A percentile compares a stretch with the other conserved stretches of the same genome.
phyloP scores from a whole-genome alignment of 2,113 vertebrate species.

The Lampris incognitus region DNA sequence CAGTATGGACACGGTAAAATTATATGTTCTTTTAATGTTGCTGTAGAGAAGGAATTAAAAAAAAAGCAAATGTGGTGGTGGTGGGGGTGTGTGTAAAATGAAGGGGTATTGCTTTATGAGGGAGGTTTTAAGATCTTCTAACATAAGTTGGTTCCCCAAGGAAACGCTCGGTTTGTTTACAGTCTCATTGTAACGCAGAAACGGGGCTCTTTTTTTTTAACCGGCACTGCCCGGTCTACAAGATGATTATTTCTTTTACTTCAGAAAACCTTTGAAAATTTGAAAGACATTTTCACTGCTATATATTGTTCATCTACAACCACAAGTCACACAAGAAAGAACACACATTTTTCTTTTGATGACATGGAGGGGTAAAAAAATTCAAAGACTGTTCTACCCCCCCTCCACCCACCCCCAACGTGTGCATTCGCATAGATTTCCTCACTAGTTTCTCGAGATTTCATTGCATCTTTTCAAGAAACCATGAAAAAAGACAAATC shows the following conservation, averaged over 20 bases:
- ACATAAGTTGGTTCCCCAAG: background rate
- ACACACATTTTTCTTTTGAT: background rate
- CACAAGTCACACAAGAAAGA: background rate
- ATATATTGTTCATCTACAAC: background rate
- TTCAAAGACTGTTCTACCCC: background rate
- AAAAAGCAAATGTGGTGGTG: background rate
- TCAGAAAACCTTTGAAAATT: slow-evolving; percentile 5
- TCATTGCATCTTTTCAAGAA: background rate
- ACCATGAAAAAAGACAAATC: background rate
- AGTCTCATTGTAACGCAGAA: background rate
- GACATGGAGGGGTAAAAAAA: background rate
- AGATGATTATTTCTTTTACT: background rate
- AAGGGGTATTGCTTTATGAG: background rate
- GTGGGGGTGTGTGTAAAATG: background rate
- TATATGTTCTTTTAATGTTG: background rate
- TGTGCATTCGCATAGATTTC: background rate
- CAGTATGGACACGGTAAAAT: background rate
- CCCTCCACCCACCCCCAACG: no score
- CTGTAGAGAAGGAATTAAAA: background rate
- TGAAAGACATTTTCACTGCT: background rate
- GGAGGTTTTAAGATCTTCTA: background rate
- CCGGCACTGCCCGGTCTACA: background rate
- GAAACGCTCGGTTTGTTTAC: background rate
- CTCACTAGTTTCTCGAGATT: background rate
- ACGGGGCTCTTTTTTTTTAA: no score